Evolutionary conservation across 2,113 vertebrate genomes (phyloP), one percentile per base, ranked within the genome.

Genomic region (Callospermophilus lateralis): DNA sequence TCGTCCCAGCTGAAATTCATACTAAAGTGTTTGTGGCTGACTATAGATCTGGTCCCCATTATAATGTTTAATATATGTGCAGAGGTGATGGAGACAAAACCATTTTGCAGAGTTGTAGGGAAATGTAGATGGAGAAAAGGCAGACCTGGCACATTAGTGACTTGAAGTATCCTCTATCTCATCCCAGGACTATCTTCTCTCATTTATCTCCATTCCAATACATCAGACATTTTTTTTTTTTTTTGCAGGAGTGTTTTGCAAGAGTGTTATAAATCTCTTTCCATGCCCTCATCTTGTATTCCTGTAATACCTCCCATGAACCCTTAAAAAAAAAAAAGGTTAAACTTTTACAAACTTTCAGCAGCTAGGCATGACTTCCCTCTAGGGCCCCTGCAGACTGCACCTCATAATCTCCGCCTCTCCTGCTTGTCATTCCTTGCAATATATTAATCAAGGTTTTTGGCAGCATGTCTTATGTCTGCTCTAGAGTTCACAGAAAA

Each of bases 81-180:
- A 73, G 65, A 68, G 80, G 88, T 48, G 24, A 65, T 24, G 39
- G 89, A 86, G 65, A 32, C 37, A 81, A 86, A 96, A 34, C 1
- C 4, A 5, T 32, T 34, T 84, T 34, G 24, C 24, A 26, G 24
- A 63, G 24, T 63, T 11, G 8, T 0, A 6, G 34, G n/a, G 28
- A 45, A 48, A 39, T 63, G 26, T 58, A 22, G 34, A 10, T 48
- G 32, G 30, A 73, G 32, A 88, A 65, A 76, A 16, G 55, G 67
- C 9, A 87, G 39, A 15, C 12, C 26, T 17, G 19, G 22, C 34
- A 24, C 8, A n/a, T 53, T 12, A 10, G 0, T 42, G 4, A 2
- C 51, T 77, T 0, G 26, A 67, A 48, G 5, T 2, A 0, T 65
- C 1, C 0, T 45, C 48, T 22, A 8, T 45, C 16, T 26, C 13